phyloP scores from a whole-genome alignment of 2,113 vertebrate species.

The Labrus mixtus region DNA sequence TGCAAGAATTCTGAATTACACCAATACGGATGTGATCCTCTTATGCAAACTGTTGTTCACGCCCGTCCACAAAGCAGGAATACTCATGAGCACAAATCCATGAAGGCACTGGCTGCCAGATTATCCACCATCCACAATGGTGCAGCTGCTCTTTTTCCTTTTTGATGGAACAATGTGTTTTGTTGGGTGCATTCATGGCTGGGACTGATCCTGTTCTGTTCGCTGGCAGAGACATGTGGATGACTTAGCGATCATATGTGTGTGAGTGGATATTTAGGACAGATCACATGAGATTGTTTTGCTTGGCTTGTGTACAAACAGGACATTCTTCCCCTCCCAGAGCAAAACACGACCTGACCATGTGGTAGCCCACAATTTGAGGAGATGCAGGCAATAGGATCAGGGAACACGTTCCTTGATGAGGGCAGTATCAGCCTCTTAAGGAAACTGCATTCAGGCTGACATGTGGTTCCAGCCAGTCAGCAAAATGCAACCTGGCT shows the following conservation, averaged over 20 bases:
- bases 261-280: constrained; percentile 60
- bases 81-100: constrained; percentile 69
- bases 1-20: constrained; percentile 71
- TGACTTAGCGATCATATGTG: constrained; percentile 60
- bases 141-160: constrained; percentile 60
- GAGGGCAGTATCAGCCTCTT: constrained; percentile 33
- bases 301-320: constrained; percentile 50
- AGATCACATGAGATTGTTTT: constrained; percentile 72
- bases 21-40: constrained; percentile 69
- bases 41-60: constrained; percentile 74
- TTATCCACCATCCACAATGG: constrained; percentile 66
- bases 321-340: constrained; percentile 45
- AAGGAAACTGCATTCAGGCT: constrained; percentile 51
- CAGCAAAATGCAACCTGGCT: constrained; percentile 71
- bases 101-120: constrained; percentile 64
- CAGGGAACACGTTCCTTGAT: constrained; percentile 32
- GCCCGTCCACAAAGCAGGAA: constrained; percentile 60
- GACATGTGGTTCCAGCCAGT: constrained; percentile 64
- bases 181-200: constrained; percentile 44
- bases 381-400: constrained; percentile 36
- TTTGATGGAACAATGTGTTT: constrained; percentile 66
- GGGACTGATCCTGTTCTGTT: constrained; percentile 45
- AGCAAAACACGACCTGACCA: constrained; percentile 57
- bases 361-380: constrained; percentile 54
- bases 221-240: constrained; percentile 42